Base-by-base conservation (phyloP, 2,888 invertebrate genomes). In the Tethea ocularis region DNA sequence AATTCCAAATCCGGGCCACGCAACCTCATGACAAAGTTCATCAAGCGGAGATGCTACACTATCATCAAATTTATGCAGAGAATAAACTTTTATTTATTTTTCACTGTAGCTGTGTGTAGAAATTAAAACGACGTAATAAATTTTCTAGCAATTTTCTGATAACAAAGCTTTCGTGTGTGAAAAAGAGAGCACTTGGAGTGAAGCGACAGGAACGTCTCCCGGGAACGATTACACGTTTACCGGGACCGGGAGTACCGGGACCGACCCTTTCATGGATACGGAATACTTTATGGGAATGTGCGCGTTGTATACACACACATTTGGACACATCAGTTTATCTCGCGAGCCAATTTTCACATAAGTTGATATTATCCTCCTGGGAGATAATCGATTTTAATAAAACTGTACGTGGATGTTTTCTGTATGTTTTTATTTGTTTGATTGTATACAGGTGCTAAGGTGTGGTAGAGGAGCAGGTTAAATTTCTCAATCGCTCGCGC, bases 221-320 rank as follows among this genome's bases (percentile, higher is more conserved):
- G 71, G 69, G 82, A 63, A 52, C 71, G 66, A 78, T 82, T 78
- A 78, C 62, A 64, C 60, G 61, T 67, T 68, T 60, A 61, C 64
- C 57, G 60, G 57, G 60, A 46, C 57, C 58, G 61, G 64, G 51
- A 36, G 5, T 38, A 52, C 52, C 29, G 52, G 58, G 58, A 61
- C 52, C 62, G 33, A 61, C 61, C 69, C 69, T 65, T 63, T 56
- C 54, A 62, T 61, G 57, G 56, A 56, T 58, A 5, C 46, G n/a
- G 46, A 10, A 46, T 20, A 46, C 46, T 46, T 46, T 20, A n/a
- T 20, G 46, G 46, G 46, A 46, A 46, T 20, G 46, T 46, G 46
- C 46, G 46, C 22, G 17, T 20, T 53, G 8, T 52, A 53, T 17
- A 15, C 17, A 29, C 33, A 29, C 17, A 24, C 23, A 26, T 24